A percentile compares a stretch with the other conserved stretches of the same genome.
These are phyloP conservation scores for Melanostoma scalare DNA, from an alignment of 2,888 invertebrate species.

Conservation along the genomic window DNA sequence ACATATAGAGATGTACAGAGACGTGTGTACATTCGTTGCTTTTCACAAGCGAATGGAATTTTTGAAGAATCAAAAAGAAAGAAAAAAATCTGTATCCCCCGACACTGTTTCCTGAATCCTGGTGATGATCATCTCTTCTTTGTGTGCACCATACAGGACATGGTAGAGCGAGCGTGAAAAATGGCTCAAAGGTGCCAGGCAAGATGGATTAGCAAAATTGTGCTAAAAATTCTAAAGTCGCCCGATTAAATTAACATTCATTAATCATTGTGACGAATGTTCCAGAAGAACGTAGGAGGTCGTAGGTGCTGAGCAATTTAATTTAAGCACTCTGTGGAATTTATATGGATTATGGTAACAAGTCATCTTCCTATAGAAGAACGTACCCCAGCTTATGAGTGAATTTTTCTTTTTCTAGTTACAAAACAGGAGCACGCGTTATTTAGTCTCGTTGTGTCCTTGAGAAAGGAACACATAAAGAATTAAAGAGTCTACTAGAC, in stretches of 20 bases:
- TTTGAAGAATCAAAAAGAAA: neutral
- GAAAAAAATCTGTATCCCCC: constrained; percentile 24
- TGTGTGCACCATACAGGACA: constrained; percentile 4
- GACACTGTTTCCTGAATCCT: neutral
- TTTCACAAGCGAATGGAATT: constrained; percentile 27
- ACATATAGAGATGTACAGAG: neutral
- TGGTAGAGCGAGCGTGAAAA: constrained; percentile 66
- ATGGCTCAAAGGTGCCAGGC: constrained; percentile 62
- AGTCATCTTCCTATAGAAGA: constrained; percentile 14
- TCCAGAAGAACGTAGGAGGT: constrained; percentile 11
- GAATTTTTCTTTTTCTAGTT: neutral
- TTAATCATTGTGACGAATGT: constrained; percentile 67
- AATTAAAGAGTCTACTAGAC: neutral
- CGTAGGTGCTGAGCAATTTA: constrained; percentile 46
- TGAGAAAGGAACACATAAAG: neutral
- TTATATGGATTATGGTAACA: constrained; percentile 44
- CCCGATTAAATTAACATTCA: constrained; percentile 73
- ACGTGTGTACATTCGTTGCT: constrained; percentile 11
- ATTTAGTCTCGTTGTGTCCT: constrained; percentile 30
- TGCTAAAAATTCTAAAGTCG: constrained; percentile 72
- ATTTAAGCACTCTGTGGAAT: constrained; percentile 51
- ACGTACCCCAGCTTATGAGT: neutral
- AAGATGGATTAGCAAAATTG: constrained; percentile 71
- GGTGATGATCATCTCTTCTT: constrained; percentile 10
- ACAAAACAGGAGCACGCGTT: constrained; percentile 19